Evolutionary conservation across 2,888 invertebrate species (phyloP).

Genomic region (Eupithecia insigniata): DNA sequence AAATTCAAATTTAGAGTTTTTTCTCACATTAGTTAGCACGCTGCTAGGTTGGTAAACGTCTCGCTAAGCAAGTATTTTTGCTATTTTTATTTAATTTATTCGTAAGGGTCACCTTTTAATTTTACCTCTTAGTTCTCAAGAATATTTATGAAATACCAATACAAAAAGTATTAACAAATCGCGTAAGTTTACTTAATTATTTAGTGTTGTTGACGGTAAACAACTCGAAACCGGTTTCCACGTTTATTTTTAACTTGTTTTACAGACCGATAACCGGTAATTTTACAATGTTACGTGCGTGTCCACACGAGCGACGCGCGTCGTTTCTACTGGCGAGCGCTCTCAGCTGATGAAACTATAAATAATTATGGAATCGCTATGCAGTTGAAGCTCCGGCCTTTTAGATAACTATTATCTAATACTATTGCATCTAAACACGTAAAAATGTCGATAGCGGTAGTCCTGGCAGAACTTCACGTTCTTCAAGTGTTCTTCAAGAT

Average conservation of each 20-base stretch:
- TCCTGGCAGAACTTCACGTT: too few relatives aligned
- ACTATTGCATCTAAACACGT: neutral
- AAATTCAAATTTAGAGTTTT: neutral
- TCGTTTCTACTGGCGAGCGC: conserved; percentile 34
- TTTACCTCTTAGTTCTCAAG: neutral
- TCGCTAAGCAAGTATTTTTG: neutral
- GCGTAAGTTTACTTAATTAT: conserved; percentile 37
- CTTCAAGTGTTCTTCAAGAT: too few relatives aligned
- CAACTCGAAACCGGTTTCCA: conserved; percentile 65
- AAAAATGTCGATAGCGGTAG: too few relatives aligned
- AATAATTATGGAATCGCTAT: conserved; percentile 78
- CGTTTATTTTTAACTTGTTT: conserved; percentile 57
- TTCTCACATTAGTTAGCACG: neutral
- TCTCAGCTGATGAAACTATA: conserved; percentile 80
- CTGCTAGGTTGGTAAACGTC: neutral
- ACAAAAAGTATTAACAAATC: neutral
- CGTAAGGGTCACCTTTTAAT: neutral
- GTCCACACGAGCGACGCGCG: conserved; percentile 45
- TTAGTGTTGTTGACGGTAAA: conserved; percentile 58
- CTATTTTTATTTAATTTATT: neutral
- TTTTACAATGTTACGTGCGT: conserved; percentile 18
- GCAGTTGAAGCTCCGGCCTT: conserved; percentile 50
- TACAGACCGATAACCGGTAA: conserved; percentile 23
- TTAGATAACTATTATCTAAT: conserved; percentile 26
- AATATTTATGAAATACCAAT: neutral